Evolutionary conservation across 2,888 invertebrate species (phyloP), one percentile per base, ranked within the genome.

Genomic region (Teleogryllus oceanicus): DNA sequence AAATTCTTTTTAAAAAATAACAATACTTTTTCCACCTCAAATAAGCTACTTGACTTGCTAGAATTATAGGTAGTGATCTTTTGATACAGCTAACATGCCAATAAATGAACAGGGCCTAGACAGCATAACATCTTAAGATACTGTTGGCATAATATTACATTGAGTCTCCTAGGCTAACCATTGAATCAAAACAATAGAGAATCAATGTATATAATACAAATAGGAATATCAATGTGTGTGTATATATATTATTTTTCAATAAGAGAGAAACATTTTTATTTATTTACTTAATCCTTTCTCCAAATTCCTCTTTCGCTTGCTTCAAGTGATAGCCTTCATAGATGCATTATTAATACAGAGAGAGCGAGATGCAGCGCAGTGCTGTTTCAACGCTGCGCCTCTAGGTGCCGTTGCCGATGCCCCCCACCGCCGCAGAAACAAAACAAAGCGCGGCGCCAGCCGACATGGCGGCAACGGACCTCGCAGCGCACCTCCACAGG

Each of bases 1-100:
- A 81, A 81, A 81, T 79, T 78, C 81, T 81, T 80, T 81, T 82
- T 82, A 80, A 82, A 82, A 82, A 82, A 82, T 82, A 81, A 82
- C 82, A 82, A 82, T 80, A 80, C 77, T 82, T 80, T 82, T 78
- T 80, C 74, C 50, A 50, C 20, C 77, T 80, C 77, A 49, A 77
- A 80, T 77, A 80, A 80, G 80, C 80, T 80, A 80, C 62, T 62
- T 80, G 51, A 76, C 75, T 49, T 76, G 76, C 79, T 79, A 79
- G 76, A 51, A n/a, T 50, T 50, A 78, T n/a, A 50, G 51, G 50
- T 50, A 62, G 24, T 50, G 51, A 24, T 10, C 76, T 79, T 74
- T 20, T 78, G 49, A 75, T 74, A 80, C 78, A 80, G 75, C 78
- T 78, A 80, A 80, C 74, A 77, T 78, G 51, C 76, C 37, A 76